Evolutionary conservation across 2,797 vertebrate genomes (phyloP).

Genomic region (Pteronotus mesoamericanus): DNA sequence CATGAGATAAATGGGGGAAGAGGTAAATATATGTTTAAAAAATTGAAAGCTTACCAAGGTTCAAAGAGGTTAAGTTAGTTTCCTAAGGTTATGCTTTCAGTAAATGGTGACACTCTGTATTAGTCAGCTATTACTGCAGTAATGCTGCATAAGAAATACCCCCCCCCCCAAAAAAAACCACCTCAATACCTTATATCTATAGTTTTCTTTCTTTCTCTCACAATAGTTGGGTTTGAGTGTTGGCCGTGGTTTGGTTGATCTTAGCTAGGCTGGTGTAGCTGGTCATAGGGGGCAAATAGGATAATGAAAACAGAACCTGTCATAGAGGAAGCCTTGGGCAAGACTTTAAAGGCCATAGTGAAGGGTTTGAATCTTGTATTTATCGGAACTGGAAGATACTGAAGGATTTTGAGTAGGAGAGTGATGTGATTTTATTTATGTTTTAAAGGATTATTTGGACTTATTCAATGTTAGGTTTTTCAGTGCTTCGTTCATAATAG

Average conservation of each 20-base stretch:
- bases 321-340: neutral
- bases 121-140: neutral
- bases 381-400: neutral
- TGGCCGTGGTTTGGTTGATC: neutral
- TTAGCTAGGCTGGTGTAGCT: neutral
- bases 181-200: neutral
- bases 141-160: neutral
- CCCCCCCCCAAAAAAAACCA: fast-evolving
- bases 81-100: neutral
- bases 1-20: neutral
- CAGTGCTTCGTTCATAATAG: neutral
- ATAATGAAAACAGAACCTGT: neutral
- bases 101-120: neutral
- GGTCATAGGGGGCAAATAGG: neutral
- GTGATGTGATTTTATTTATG: neutral
- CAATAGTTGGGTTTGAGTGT: neutral
- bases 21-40: neutral
- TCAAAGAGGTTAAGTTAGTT: neutral
- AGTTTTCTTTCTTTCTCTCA: neutral
- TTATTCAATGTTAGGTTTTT: neutral
- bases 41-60: neutral
- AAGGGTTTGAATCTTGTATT: neutral
- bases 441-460: constrained; percentile 7
- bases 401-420: neutral
- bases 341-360: neutral